phyloP scores from a whole-genome alignment of 2,113 vertebrate species.

The Synchiropus splendidus region DNA sequence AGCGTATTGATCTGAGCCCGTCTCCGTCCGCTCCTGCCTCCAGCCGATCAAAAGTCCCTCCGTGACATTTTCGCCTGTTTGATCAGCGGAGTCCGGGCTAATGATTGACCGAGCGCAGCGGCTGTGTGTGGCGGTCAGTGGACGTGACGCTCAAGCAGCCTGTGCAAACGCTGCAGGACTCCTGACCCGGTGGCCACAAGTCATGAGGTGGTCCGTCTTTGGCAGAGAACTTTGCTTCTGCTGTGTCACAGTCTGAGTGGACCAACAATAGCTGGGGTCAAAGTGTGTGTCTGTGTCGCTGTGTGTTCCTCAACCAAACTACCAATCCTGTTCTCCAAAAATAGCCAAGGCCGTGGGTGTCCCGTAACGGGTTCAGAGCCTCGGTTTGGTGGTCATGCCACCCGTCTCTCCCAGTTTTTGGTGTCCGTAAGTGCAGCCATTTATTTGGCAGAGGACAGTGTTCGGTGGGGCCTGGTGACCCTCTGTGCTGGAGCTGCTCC shows the following conservation, averaged over 20 bases:
- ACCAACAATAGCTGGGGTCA: slow-evolving; percentile 49
- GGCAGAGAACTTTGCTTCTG: slow-evolving; percentile 44
- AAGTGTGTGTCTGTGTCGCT: slow-evolving; percentile 18
- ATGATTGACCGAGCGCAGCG: too few species aligned
- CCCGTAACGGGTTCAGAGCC: slow-evolving; percentile 25
- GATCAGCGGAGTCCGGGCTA: too few species aligned
- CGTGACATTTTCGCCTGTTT: too few species aligned
- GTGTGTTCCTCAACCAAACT: slow-evolving; percentile 21
- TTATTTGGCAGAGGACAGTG: too few species aligned
- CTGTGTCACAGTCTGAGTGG: slow-evolving; percentile 37
- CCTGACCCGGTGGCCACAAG: slow-evolving; percentile 1
- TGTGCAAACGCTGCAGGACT: too few species aligned
- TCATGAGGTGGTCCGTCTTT: slow-evolving; percentile 33
- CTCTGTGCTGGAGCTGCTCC: too few species aligned
- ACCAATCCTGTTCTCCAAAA: slow-evolving; percentile 45
- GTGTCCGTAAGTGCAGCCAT: slow-evolving; percentile 13
- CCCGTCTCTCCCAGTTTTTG: slow-evolving; percentile 14
- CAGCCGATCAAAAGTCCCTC: too few species aligned
- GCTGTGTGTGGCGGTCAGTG: too few species aligned
- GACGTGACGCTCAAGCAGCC: too few species aligned
- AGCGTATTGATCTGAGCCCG: too few species aligned
- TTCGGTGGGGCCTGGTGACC: too few species aligned
- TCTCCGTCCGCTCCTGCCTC: too few species aligned
- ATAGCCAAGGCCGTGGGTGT: slow-evolving; percentile 37
- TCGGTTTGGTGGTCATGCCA: slow-evolving; percentile 3